Percentiles rank a stretch among this genome's conserved stretches.
Evolutionary conservation across 2,888 invertebrate genomes (phyloP).

Genomic region (Elmis aenea): DNA sequence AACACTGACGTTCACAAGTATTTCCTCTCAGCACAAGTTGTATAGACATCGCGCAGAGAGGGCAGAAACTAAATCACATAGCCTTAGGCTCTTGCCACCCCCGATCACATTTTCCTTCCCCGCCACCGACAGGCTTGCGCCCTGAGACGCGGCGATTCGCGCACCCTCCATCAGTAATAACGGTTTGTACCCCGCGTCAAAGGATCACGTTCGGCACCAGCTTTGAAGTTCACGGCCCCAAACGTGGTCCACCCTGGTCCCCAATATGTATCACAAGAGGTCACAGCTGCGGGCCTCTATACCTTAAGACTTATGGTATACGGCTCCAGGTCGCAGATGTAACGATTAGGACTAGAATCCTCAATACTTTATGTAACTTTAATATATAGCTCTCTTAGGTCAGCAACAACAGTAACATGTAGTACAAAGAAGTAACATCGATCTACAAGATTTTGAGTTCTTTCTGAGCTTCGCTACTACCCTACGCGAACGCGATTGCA

Average conservation of each 20-base stretch:
- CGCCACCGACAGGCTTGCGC: constrained; percentile 42
- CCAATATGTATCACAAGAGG: constrained; percentile 5
- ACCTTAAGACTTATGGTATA: constrained; percentile 8
- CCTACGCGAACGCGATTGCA: constrained; percentile 33
- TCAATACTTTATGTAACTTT: constrained; percentile 4
- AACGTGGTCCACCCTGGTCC: constrained; percentile 14
- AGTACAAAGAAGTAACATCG: constrained; percentile 16
- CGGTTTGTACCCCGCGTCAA: constrained; percentile 17
- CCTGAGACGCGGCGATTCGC: constrained; percentile 34
- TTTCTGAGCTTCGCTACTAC: constrained; percentile 16
- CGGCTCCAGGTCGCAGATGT: constrained; percentile 7
- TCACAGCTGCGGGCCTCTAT: constrained; percentile 5
- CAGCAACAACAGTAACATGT: constrained; percentile 11
- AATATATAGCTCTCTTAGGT: constrained; percentile 10
- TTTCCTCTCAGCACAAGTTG: constrained; percentile 20
- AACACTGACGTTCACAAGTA: constrained; percentile 30
- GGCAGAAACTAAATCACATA: constrained; percentile 44
- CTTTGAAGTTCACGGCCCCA: constrained; percentile 15
- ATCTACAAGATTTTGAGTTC: constrained; percentile 15
- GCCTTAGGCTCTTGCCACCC: constrained; percentile 43
- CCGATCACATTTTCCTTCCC: constrained; percentile 39
- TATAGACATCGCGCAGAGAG: constrained; percentile 38
- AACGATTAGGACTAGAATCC: constrained; percentile 7
- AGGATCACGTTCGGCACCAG: constrained; percentile 18
- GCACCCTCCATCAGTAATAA: constrained; percentile 32